Evolutionary conservation across 2,797 vertebrate species (phyloP).

Genomic region (Novumbra hubbsi): DNA sequence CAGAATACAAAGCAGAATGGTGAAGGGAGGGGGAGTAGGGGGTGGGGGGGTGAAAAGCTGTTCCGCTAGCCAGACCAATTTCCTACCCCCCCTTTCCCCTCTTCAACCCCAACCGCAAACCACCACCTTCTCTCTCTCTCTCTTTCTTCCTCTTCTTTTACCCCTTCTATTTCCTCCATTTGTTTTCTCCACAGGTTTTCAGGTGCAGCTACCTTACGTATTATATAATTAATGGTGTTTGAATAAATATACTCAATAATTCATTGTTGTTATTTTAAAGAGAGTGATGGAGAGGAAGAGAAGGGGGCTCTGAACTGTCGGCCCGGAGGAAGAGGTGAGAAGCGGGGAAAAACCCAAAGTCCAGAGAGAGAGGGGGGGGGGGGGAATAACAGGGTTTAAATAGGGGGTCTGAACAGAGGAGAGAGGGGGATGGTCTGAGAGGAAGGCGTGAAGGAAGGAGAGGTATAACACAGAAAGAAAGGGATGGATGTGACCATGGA

Average conservation of each 20-base stretch:
- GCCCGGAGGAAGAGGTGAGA: slow-evolving; percentile 7
- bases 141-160: slow-evolving; percentile 39
- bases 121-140: slow-evolving; percentile 45
- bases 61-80: slow-evolving; percentile 80
- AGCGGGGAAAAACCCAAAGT: slow-evolving; percentile 4
- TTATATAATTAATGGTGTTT: slow-evolving; percentile 72
- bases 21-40: slow-evolving; percentile 48
- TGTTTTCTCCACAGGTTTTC: neutral
- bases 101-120: slow-evolving; percentile 38
- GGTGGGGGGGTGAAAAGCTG: slow-evolving; percentile 63
- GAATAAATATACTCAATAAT: slow-evolving; percentile 74
- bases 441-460: slow-evolving; percentile 52
- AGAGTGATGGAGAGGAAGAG: slow-evolving; percentile 22
- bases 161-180: slow-evolving; percentile 2
- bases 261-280: slow-evolving; percentile 65
- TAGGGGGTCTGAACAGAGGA: neutral
- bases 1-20: slow-evolving; percentile 87
- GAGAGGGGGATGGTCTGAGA: slow-evolving; percentile 48
- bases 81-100: slow-evolving; percentile 72
- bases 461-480: slow-evolving; percentile 51
- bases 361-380: slow-evolving; percentile 47
- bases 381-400: neutral
- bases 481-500: slow-evolving; percentile 53
- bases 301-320: slow-evolving; percentile 9
- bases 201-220: slow-evolving; percentile 32